phyloP scores from a whole-genome alignment of 2,113 vertebrate genomes.

The Asarcornis scutulata region DNA sequence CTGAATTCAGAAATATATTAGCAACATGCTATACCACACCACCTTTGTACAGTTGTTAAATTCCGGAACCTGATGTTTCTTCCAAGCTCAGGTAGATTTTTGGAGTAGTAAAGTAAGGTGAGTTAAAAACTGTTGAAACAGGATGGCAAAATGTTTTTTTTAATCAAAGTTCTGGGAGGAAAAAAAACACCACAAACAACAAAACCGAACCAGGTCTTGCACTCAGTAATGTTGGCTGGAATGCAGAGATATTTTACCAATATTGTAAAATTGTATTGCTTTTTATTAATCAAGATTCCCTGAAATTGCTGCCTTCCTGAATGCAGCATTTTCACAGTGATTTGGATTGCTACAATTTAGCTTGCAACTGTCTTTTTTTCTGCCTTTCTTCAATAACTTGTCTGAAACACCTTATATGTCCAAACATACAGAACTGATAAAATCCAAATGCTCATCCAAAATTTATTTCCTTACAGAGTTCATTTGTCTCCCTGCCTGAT shows the following conservation, averaged over 20 bases:
- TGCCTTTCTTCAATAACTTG: neutral
- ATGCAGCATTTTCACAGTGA: neutral
- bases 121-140: neutral
- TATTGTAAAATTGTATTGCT: too few relatives aligned
- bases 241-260: neutral
- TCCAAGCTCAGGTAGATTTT: neutral
- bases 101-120: neutral
- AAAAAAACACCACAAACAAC: neutral
- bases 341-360: neutral
- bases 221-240: neutral
- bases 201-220: neutral
- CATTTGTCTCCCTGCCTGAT: neutral
- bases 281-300: neutral
- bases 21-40: neutral
- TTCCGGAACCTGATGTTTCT: neutral
- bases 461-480: constrained; percentile 13
- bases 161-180: neutral
- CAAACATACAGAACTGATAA: neutral
- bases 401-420: neutral
- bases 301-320: neutral
- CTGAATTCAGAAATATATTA: constrained; percentile 8
- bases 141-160: neutral
- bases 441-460: neutral
- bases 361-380: neutral
- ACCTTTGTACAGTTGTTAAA: neutral